Percentiles rank a stretch among this genome's conserved stretches.
Evolutionary conservation across 2,113 vertebrate species (phyloP).

Genomic region (Podarcis raffonei): DNA sequence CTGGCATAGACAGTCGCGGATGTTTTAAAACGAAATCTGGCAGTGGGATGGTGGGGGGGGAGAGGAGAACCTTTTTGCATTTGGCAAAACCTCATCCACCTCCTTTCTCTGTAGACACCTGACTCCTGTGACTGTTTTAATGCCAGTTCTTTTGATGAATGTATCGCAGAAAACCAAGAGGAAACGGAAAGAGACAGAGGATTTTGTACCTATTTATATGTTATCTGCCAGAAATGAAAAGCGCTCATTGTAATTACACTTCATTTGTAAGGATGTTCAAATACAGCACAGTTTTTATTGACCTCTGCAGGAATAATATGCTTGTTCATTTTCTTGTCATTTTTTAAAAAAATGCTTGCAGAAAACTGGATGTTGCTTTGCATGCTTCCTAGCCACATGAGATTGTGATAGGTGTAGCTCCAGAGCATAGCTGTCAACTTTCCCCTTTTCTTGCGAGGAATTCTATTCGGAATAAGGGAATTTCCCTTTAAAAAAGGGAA

Average conservation of each 20-base stretch:
- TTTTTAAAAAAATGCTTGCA: not conserved
- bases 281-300: slow-evolving; percentile 11
- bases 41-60: too few species aligned
- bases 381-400: not conserved
- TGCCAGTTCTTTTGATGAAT: slow-evolving; percentile 58
- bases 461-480: too few species aligned
- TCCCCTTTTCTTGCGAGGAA: too few species aligned
- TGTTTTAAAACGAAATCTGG: slow-evolving; percentile 49
- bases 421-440: not conserved
- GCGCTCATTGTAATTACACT: not conserved
- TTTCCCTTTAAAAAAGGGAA: too few species aligned
- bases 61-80: slow-evolving; percentile 38
- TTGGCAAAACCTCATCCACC: slow-evolving; percentile 40
- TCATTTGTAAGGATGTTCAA: slow-evolving; percentile 40
- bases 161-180: slow-evolving; percentile 58
- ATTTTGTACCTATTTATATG: slow-evolving; percentile 41
- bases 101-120: slow-evolving; percentile 16
- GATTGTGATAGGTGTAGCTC: not conserved
- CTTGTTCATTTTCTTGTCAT: not conserved
- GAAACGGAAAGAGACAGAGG: slow-evolving; percentile 40
- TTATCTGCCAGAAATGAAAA: slow-evolving; percentile 1
- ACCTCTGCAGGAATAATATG: not conserved
- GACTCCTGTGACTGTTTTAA: slow-evolving; percentile 37
- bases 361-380: not conserved
- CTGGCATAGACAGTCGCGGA: slow-evolving; percentile 53